Evolutionary conservation across 2,113 vertebrate genomes (phyloP).

Genomic region (Chiloscyllium plagiosum): DNA sequence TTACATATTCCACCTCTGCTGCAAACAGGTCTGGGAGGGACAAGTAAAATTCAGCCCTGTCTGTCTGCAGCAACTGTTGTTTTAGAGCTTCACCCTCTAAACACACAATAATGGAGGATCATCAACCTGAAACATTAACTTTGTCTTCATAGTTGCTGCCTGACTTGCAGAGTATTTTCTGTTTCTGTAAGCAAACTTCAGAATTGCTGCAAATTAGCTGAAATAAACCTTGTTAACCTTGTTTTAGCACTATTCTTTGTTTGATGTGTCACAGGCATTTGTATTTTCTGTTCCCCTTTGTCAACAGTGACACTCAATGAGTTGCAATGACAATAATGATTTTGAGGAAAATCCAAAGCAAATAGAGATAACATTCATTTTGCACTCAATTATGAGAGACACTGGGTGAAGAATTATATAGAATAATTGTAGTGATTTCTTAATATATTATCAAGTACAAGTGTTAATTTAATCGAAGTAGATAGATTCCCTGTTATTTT

Average conservation of each 20-base stretch:
- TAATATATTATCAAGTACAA: neutral
- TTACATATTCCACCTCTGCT: no score
- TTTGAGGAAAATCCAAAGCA: neutral
- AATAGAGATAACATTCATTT: neutral
- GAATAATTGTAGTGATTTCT: neutral
- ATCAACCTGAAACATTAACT: no score
- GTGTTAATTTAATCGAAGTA: neutral
- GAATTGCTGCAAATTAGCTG: neutral
- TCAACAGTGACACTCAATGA: neutral
- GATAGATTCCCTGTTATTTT: neutral
- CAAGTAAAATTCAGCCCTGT: no score
- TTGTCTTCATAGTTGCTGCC: no score
- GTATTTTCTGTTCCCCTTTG: neutral
- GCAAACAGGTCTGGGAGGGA: no score
- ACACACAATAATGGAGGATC: neutral
- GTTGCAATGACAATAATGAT: neutral
- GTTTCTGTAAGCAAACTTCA: neutral
- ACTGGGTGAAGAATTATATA: neutral
- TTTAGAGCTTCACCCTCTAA: neutral
- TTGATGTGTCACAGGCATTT: neutral
- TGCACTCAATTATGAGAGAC: neutral
- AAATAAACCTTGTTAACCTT: neutral
- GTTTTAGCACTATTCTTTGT: neutral
- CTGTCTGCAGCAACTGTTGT: neutral
- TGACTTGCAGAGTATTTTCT: no score